A percentile compares a stretch with the other conserved stretches of the same genome.
phyloP scores from a whole-genome alignment of 2,888 invertebrate genomes.

The Eupithecia insigniata region DNA sequence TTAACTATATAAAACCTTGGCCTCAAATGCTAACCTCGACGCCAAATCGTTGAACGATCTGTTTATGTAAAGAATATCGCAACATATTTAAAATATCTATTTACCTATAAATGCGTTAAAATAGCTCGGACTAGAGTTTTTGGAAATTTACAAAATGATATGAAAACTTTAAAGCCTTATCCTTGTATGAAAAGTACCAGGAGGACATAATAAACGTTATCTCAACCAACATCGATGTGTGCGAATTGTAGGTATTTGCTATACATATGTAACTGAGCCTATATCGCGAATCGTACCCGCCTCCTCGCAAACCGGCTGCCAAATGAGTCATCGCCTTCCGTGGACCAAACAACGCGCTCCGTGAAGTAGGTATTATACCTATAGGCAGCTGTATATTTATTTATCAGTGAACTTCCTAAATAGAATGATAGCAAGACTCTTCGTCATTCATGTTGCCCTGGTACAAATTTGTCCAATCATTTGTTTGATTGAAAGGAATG shows the following conservation, averaged over 20 bases:
- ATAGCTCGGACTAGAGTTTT: background rate
- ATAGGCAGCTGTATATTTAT: constrained; percentile 27
- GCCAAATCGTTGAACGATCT: constrained; percentile 70
- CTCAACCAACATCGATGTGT: constrained; percentile 51
- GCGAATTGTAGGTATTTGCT: constrained; percentile 53
- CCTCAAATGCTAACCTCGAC: constrained; percentile 78
- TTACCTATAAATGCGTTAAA: background rate
- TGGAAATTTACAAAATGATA: background rate
- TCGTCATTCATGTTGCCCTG: constrained; percentile 54
- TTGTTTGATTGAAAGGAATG: constrained; percentile 52
- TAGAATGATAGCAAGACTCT: constrained; percentile 44
- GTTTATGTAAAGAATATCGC: constrained; percentile 74
- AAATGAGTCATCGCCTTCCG: constrained; percentile 69
- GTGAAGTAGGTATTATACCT: constrained; percentile 39
- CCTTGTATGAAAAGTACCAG: constrained; percentile 39
- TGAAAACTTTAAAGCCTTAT: background rate
- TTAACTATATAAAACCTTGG: constrained; percentile 77
- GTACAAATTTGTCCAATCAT: constrained; percentile 58
- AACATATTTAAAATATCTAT: constrained; percentile 40
- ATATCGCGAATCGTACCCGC: constrained; percentile 72
- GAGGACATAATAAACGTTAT: constrained; percentile 46
- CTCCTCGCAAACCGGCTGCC: constrained; percentile 73
- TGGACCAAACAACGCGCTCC: constrained; percentile 46
- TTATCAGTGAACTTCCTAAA: constrained; percentile 44
- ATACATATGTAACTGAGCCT: constrained; percentile 51